A percentile compares a stretch with the other conserved stretches of the same genome.
Conservation (phyloP, 2,888 invertebrate genomes). For the Craniophora ligustri region DNA sequence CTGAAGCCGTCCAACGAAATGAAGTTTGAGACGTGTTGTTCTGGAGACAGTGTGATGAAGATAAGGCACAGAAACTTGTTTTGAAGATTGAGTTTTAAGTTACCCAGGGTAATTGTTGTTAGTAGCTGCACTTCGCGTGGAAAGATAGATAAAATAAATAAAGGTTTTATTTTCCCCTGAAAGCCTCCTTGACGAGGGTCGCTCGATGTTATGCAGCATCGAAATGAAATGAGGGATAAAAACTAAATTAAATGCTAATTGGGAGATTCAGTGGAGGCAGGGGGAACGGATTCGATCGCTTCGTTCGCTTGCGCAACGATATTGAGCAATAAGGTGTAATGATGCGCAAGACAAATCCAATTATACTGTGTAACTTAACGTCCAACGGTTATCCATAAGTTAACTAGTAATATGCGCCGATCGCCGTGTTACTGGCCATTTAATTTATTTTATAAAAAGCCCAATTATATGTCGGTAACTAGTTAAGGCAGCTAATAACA, state of each 20-base stretch:
- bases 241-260: slow-evolving; percentile 85
- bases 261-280: slow-evolving; percentile 73
- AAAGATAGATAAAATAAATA: slow-evolving; percentile 81
- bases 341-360: slow-evolving; percentile 69
- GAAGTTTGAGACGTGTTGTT: slow-evolving; percentile 39
- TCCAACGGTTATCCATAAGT: slow-evolving; percentile 41
- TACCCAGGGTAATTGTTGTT: slow-evolving; percentile 73
- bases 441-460: slow-evolving; percentile 34
- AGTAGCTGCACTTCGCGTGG: slow-evolving; percentile 71
- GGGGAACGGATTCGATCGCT: slow-evolving; percentile 64
- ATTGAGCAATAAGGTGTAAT: slow-evolving; percentile 72
- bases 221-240: slow-evolving; percentile 82
- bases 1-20: slow-evolving; percentile 39
- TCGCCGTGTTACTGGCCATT: slow-evolving; percentile 15
- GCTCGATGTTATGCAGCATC: slow-evolving; percentile 76
- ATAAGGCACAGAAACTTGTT: slow-evolving; percentile 73
- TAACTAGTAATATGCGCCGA: slow-evolving; percentile 23
- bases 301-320: slow-evolving; percentile 65
- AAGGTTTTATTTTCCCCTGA: slow-evolving; percentile 76
- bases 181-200: slow-evolving; percentile 82
- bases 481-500: slow-evolving; percentile 64
- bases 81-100: slow-evolving; percentile 76
- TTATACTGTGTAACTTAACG: slow-evolving; percentile 57
- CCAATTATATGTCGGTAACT: slow-evolving; percentile 42
- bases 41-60: slow-evolving; percentile 50